Percentiles rank a stretch among this genome's conserved stretches.
Conservation (phyloP, 2,888 invertebrate species). For the Electrophaes corylata region DNA sequence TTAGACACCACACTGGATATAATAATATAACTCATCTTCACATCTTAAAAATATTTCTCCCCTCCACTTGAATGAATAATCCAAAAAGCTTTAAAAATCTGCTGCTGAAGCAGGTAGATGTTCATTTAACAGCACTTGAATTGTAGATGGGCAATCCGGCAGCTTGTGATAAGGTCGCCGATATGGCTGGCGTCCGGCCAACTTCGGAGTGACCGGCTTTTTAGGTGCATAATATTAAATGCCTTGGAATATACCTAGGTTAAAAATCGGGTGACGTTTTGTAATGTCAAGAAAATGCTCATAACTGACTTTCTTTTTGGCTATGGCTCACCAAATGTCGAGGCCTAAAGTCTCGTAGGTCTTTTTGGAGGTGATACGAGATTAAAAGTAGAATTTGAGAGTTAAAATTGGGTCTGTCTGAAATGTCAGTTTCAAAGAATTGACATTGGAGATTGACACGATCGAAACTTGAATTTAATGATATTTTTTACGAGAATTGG, state of each 20-base stretch:
- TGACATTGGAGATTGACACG: no score
- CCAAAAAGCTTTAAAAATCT: slow-evolving; percentile 13
- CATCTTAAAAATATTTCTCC: slow-evolving; percentile 3
- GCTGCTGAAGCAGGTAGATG: slow-evolving; percentile 28
- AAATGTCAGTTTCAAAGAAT: no score
- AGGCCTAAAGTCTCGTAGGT: no score
- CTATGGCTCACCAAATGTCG: no score
- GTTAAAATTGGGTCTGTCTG: no score
- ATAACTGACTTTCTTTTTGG: no score
- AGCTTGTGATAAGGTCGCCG: slow-evolving; percentile 22
- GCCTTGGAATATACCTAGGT: background rate
- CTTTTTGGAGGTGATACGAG: no score
- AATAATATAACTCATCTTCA: background rate
- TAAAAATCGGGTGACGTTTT: background rate
- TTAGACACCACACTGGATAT: no score
- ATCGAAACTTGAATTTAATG: no score
- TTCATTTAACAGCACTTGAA: slow-evolving; percentile 44
- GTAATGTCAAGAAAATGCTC: background rate
- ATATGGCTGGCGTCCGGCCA: slow-evolving; percentile 25
- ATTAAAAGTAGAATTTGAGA: no score
- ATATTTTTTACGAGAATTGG: no score
- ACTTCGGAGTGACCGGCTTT: slow-evolving; percentile 10
- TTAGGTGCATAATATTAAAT: background rate
- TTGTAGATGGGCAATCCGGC: slow-evolving; percentile 47
- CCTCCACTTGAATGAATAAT: slow-evolving; percentile 8